phyloP scores from a whole-genome alignment of 2,113 vertebrate species.

The Arothron firmamentum region DNA sequence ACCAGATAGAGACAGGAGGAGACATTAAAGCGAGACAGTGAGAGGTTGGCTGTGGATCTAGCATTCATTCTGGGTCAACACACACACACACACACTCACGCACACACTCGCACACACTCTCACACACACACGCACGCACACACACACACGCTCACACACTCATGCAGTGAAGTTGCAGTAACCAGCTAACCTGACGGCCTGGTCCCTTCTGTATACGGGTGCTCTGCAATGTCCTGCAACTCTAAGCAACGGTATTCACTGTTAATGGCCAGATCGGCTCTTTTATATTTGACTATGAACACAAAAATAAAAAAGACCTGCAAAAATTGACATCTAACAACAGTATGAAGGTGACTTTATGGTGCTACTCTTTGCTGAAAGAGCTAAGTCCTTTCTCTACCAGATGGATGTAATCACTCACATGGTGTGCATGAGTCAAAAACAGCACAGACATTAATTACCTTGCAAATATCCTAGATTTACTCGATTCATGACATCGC shows the following conservation, averaged over 20 bases:
- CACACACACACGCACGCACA: slow-evolving; percentile 16
- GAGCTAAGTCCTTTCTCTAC: slow-evolving; percentile 48
- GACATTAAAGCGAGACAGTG: slow-evolving; percentile 29
- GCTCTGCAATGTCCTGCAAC: slow-evolving; percentile 74
- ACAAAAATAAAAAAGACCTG: neutral
- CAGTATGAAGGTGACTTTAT: slow-evolving; percentile 7
- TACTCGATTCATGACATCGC: slow-evolving; percentile 99
- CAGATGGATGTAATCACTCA: slow-evolving; percentile 37
- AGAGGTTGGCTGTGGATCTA: slow-evolving; percentile 36
- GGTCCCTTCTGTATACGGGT: slow-evolving; percentile 64
- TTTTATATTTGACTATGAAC: slow-evolving; percentile 12
- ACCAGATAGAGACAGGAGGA: slow-evolving; percentile 29
- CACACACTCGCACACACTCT: slow-evolving; percentile 33
- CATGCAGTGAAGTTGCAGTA: slow-evolving; percentile 50
- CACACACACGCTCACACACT: slow-evolving; percentile 13
- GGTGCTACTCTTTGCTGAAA: slow-evolving; percentile 45
- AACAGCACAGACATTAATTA: slow-evolving; percentile 77
- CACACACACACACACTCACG: slow-evolving; percentile 18
- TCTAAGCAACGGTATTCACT: slow-evolving; percentile 69
- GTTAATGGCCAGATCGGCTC: slow-evolving; percentile 48
- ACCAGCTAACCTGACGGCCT: slow-evolving; percentile 69
- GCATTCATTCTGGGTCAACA: slow-evolving; percentile 21
- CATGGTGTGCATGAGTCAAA: slow-evolving; percentile 35
- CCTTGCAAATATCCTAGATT: slow-evolving; percentile 99
- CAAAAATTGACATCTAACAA: slow-evolving; percentile 1